These are phyloP conservation scores for Zaprionus ornatus DNA, from an alignment of 1,140 invertebrate species.

Conservation along the genomic window DNA sequence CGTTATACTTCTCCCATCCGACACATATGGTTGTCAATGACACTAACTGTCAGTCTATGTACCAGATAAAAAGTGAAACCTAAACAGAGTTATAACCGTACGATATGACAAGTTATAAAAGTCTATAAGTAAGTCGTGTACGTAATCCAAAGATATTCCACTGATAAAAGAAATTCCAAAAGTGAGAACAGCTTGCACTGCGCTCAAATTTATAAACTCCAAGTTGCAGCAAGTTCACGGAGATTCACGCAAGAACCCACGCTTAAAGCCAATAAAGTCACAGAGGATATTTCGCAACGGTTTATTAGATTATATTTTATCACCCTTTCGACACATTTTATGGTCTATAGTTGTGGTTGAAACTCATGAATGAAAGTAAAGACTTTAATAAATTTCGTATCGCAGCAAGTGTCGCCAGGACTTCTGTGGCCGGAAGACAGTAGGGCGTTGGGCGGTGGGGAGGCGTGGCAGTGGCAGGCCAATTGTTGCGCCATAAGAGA, in stretches of 20 bases:
- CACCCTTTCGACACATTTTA: slow-evolving; percentile 4
- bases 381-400: slow-evolving; percentile 41
- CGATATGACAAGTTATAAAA: no score
- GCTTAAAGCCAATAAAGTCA: not conserved
- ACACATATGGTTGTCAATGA: no score
- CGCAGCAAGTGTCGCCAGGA: slow-evolving; percentile 24
- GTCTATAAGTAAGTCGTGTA: no score
- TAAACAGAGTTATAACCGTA: no score
- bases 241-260: not conserved
- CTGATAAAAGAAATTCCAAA: no score
- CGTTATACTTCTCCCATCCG: no score
- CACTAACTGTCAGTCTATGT: no score
- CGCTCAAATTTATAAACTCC: no score
- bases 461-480: slow-evolving; percentile 9
- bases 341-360: not conserved
- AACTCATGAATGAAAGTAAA: not conserved
- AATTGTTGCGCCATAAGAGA: slow-evolving; percentile 54
- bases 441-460: not conserved
- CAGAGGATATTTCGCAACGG: not conserved
- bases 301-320: slow-evolving; percentile 13
- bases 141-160: no score
- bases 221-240: not conserved
- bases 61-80: no score
- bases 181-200: no score
- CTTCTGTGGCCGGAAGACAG: slow-evolving; percentile 12